Conservation (phyloP, 1,140 invertebrate species). For the Leptinotarsa texana region DNA sequence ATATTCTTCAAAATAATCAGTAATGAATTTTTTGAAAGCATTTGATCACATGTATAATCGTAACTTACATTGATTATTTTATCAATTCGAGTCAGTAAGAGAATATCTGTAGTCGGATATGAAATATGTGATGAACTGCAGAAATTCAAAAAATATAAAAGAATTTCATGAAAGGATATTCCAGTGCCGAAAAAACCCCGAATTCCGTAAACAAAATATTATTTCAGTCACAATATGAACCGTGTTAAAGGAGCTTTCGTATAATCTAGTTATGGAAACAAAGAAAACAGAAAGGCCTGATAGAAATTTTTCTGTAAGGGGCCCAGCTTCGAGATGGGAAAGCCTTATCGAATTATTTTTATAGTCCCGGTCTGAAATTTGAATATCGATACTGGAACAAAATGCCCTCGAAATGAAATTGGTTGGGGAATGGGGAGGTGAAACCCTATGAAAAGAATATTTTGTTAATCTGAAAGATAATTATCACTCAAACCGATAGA, state of each 20-base stretch:
- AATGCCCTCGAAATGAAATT: background rate
- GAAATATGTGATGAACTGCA: background rate
- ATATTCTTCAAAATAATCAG: too few species aligned
- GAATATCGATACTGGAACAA: background rate
- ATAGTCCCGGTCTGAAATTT: background rate
- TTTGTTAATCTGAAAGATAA: background rate
- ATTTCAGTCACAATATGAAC: background rate
- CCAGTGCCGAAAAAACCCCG: background rate
- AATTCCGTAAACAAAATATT: background rate
- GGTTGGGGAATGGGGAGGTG: background rate
- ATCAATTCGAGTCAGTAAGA: background rate
- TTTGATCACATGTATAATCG: too few species aligned
- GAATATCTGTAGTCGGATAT: background rate
- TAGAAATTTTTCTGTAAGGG: background rate
- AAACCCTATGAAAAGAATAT: background rate
- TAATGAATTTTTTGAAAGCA: too few species aligned
- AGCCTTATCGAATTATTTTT: background rate
- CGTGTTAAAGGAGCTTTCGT: background rate
- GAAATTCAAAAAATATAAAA: background rate
- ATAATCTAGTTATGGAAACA: background rate
- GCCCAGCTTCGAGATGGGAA: background rate
- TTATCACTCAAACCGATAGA: background rate
- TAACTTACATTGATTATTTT: too few species aligned
- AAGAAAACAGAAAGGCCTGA: constrained; percentile 5
- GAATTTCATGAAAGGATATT: background rate